Conservation (phyloP, 2,888 invertebrate species). For the Meganola albula region DNA sequence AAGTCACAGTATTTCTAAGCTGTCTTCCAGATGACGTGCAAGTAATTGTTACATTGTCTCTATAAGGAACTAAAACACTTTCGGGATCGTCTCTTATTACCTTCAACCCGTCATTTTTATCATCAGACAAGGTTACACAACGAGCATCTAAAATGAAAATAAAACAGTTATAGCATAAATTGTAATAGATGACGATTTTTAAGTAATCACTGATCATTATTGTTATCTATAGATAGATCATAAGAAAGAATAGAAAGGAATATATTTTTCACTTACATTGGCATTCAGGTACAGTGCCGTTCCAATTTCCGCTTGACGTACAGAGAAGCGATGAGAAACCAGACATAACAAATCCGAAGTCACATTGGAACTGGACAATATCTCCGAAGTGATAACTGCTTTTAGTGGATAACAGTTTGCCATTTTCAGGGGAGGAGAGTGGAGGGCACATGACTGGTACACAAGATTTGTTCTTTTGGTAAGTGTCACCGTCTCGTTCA, state of each 20-base stretch:
- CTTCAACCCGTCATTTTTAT: constrained; percentile 89
- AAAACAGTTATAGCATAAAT: neutral
- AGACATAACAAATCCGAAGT: constrained; percentile 95
- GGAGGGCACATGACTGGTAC: constrained; percentile 94
- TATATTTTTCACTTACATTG: constrained; percentile 83
- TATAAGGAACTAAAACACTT: constrained; percentile 91
- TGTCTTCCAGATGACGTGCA: constrained; percentile 88
- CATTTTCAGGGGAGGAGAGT: constrained; percentile 88
- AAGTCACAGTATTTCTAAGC: constrained; percentile 87
- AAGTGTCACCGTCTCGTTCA: constrained; percentile 90
- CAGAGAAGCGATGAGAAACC: constrained; percentile 92
- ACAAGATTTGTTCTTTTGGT: constrained; percentile 95
- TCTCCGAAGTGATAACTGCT: constrained; percentile 92
- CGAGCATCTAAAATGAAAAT: constrained; percentile 84
- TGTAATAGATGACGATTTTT: neutral
- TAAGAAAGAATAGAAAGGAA: no score
- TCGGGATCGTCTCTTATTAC: constrained; percentile 88
- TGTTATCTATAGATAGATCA: no score
- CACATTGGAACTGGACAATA: constrained; percentile 92
- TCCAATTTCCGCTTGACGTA: constrained; percentile 94
- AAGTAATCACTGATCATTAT: no score
- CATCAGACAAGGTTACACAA: constrained; percentile 92
- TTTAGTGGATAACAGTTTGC: constrained; percentile 88
- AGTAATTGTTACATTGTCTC: constrained; percentile 91
- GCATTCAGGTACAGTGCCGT: constrained; percentile 94